A percentile compares a stretch with the other conserved stretches of the same genome.
phyloP scores from a whole-genome alignment of 2,888 invertebrate genomes.

The Philopedon plagiatum region DNA sequence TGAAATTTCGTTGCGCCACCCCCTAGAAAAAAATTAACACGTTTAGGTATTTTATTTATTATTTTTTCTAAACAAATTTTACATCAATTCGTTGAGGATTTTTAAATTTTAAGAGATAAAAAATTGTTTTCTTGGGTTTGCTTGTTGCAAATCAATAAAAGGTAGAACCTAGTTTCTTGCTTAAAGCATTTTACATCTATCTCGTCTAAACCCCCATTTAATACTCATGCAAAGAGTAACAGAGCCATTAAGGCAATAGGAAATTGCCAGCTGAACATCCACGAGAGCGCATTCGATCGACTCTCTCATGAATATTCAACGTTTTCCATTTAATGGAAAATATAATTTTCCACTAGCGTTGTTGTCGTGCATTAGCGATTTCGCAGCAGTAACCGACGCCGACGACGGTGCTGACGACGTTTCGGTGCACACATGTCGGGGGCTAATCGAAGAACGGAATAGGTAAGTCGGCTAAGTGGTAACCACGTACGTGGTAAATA shows the following conservation, averaged over 20 bases:
- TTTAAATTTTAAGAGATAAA: too few relatives aligned
- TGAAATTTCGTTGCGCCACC: too few relatives aligned
- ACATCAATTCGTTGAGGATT: too few relatives aligned
- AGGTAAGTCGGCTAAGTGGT: too few relatives aligned
- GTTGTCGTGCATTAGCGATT: slow-evolving; percentile 7
- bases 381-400: background rate
- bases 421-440: slow-evolving; percentile 2
- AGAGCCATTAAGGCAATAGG: slow-evolving; percentile 4
- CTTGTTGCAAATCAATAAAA: too few relatives aligned
- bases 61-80: too few relatives aligned
- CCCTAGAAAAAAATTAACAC: too few relatives aligned
- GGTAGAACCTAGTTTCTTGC: background rate
- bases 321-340: slow-evolving; percentile 7
- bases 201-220: background rate
- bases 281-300: background rate
- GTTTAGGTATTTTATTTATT: too few relatives aligned
- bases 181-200: background rate
- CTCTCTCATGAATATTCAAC: slow-evolving; percentile 12
- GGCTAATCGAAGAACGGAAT: too few relatives aligned
- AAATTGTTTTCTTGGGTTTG: too few relatives aligned
- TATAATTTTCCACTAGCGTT: slow-evolving; percentile 2
- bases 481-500: too few relatives aligned
- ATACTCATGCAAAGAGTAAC: background rate
- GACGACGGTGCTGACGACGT: too few relatives aligned
- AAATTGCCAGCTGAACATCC: background rate